Percentiles rank a stretch among this genome's conserved stretches.
Evolutionary conservation across 2,888 invertebrate genomes (phyloP).

Genomic region (Pediacus dermestoides): DNA sequence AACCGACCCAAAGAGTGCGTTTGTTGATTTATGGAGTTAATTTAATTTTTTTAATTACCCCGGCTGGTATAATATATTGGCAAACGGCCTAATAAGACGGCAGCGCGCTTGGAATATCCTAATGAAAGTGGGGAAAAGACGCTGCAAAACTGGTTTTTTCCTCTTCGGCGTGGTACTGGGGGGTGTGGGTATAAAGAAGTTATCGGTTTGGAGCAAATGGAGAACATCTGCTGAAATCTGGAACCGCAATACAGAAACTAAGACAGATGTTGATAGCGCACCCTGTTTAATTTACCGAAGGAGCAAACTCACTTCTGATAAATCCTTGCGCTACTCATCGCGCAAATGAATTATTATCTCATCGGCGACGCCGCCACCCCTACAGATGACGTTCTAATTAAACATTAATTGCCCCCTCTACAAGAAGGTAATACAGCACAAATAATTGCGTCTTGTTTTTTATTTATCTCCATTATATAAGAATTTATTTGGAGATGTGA

Average conservation of each 20-base stretch:
- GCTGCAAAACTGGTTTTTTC: slow-evolving; percentile 4
- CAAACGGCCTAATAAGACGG: too few species aligned
- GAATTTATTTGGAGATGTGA: too few species aligned
- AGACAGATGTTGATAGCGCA: slow-evolving; percentile 33
- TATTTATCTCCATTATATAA: too few species aligned
- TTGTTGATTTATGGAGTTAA: slow-evolving; percentile 16
- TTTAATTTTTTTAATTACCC: slow-evolving; percentile 14
- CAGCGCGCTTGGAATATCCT: slow-evolving; percentile 8
- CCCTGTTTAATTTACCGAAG: slow-evolving; percentile 30
- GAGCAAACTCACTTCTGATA: slow-evolving; percentile 26
- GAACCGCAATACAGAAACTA: slow-evolving; percentile 29
- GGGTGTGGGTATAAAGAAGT: slow-evolving; percentile 20
- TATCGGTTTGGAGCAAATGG: slow-evolving; percentile 26
- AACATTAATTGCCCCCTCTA: too few species aligned
- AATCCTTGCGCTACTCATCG: slow-evolving; percentile 22
- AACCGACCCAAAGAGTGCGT: too few species aligned
- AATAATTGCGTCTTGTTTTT: too few species aligned
- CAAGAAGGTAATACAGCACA: too few species aligned
- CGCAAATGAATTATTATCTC: slow-evolving; percentile 23
- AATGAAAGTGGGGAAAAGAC: slow-evolving; percentile 9
- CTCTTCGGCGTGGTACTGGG: slow-evolving; percentile 2
- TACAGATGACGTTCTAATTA: slow-evolving; percentile 9
- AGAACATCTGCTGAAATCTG: slow-evolving; percentile 34
- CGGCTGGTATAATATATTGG: slow-evolving; percentile 10
- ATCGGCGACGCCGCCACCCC: too few species aligned